Evolutionary conservation across 2,888 invertebrate species (phyloP), one percentile per base, ranked within the genome.

Genomic region (Meteorus cinctellus): DNA sequence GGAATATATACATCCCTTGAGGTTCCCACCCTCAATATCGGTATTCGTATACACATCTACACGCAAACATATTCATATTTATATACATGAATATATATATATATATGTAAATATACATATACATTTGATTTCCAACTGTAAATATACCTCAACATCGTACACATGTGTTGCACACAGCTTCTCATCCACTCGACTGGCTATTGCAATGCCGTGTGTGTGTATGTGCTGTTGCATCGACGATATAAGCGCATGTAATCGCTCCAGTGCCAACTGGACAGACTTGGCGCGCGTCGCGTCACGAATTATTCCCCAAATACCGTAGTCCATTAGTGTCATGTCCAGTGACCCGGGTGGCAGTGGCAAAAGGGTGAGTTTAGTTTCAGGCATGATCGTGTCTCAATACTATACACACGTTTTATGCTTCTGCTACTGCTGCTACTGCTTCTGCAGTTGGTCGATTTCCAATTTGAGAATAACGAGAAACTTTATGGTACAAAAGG

Each of bases 311-410:
- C 78, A 74, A 80, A 80, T 80, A 80, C 78, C 77, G 76, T 76
- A 80, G 79, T 80, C 80, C 78, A 80, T 80, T 80, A 80, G 80
- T 79, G 80, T 80, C 80, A 80, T 80, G 80, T 79, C 75, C 80
- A 80, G 79, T 79, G 79, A 78, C 77, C 78, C 76, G 77, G 69
- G 66, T 75, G 71, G 19, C 19, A 55, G n/a, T 10, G 19, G 55
- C 19, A 19, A 55, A 19, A 55, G 55, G 55, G 19, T 55, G 19
- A 55, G 19, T 55, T 19, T 19, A 55, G 55, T 55, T 55, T 55
- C 55, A 70, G 73, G 77, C 77, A 74, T 75, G 75, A 77, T 78
- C 71, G 74, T 78, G 79, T 80, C 79, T 80, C 80, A 80, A 80
- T 79, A 79, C 78, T 19, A 19, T 55, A 55, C n/a, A 55, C 10